Evolutionary conservation across 2,888 invertebrate genomes (phyloP), one percentile per base, ranked within the genome.

Genomic region (Plebejus anna): DNA sequence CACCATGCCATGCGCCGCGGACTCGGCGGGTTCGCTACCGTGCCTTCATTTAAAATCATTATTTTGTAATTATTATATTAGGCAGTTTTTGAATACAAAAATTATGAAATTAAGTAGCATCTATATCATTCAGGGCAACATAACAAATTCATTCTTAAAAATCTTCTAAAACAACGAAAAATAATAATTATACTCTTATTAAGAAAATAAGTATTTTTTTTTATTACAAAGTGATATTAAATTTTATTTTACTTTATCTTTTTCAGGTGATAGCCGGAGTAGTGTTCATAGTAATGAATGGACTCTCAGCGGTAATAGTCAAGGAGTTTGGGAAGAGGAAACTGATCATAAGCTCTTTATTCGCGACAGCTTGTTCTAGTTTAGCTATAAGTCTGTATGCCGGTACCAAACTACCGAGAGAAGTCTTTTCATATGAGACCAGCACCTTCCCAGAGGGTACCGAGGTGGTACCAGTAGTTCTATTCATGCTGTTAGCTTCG

Each of bases 251-350:
- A 47, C 2, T 42, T 7, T 42, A 7, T 59, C 22, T 75, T 75
- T 75, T 88, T 13, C 86, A 94, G 94, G 92, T 93, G 0, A 75
- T 85, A 11, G 87, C 89, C 0, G 94, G 91, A 0, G 89, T 87
- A 0, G 83, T 90, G 0, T 88, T 86, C 77, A 91, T 93, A 73
- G 57, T 82, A 1, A 90, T 90, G 87, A 90, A 87, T 77, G 66
- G 92, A 0, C 70, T 92, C 32, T 90, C 94, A 28, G 92, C 92
- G 0, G 76, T 84, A 1, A 82, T 89, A 42, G 89, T 94, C 2
- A 93, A 91, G 76, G 76, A 82, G 1, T 84, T 88, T 0, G 94
- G 93, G 7, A 94, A 94, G 80, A 82, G 94, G 28, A 92, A 92
- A 77, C 82, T 93, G 0, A 86, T 93, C 36, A 78, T 93, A 0